phyloP scores from a whole-genome alignment of 2,888 invertebrate genomes.

The Metellina segmentata region DNA sequence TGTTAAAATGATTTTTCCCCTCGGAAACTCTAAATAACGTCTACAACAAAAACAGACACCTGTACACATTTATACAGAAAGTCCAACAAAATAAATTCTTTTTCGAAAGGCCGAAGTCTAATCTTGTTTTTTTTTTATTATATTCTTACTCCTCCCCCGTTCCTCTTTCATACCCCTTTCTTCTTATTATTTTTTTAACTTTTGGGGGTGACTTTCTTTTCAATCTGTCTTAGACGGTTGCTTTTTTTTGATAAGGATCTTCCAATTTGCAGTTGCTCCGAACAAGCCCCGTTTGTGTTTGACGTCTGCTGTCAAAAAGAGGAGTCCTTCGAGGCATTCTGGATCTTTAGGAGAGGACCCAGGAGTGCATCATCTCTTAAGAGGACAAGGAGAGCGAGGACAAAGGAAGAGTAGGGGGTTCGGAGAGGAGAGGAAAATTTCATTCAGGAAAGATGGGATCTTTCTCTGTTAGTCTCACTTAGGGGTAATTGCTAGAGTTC shows the following conservation, averaged over 20 bases:
- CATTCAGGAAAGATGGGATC: not conserved
- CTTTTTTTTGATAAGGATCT: conserved; percentile 53
- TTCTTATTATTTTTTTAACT: too few species aligned
- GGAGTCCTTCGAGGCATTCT: conserved; percentile 31
- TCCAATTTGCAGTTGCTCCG: conserved; percentile 54
- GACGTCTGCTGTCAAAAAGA: conserved; percentile 38
- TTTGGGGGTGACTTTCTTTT: not conserved
- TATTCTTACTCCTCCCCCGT: too few species aligned
- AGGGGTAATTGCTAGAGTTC: conserved; percentile 54
- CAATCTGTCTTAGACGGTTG: not conserved
- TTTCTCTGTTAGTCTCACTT: conserved; percentile 43
- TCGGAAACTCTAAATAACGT: too few species aligned
- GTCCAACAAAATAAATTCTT: too few species aligned
- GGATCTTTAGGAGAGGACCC: conserved; percentile 11
- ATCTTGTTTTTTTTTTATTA: too few species aligned
- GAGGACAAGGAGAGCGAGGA: conserved; percentile 48
- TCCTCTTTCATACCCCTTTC: too few species aligned
- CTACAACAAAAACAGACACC: too few species aligned
- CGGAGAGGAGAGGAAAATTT: not conserved
- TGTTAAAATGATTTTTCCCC: too few species aligned
- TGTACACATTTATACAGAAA: too few species aligned
- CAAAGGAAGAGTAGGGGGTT: not conserved
- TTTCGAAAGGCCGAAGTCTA: too few species aligned
- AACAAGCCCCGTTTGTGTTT: conserved; percentile 47
- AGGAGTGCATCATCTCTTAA: conserved; percentile 61